Base-by-base conservation (phyloP, 2,888 invertebrate genomes). In the Macrosiphum euphorbiae region DNA sequence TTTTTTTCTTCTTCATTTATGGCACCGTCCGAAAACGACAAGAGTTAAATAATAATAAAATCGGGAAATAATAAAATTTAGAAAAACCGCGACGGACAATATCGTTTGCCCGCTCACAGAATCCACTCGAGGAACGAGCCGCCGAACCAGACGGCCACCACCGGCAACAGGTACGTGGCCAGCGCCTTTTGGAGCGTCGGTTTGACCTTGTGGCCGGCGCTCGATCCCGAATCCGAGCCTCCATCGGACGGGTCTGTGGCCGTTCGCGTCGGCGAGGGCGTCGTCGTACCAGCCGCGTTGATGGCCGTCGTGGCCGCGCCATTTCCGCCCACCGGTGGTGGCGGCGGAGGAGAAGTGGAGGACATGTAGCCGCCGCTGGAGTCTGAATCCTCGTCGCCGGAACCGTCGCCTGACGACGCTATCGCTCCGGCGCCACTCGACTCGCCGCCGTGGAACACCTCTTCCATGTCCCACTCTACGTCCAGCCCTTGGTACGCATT, bases 401-500 rank as follows among this genome's bases (percentile, higher is more conserved):
- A 89, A 41, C 92, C 92, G 84, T 89, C 94, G 28, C 92, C 94
- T 4, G 94, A 92, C 13, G 92, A 86, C 35, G 85, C 85, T 24
- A 92, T 92, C 50, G 88, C 78, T 11, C 95, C 95, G 50, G 92
- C 88, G 88, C 95, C 94, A 86, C 94, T 94, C 3, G 94, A 89
- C 58, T 92, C 94, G 50, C 90, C 91, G 5, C 90, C 92, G 20
- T 94, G 94, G 84, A 92, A 94, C 87, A 95, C 91, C 90, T 95
- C 97, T 35, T 94, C 97, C 95, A 96, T 96, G 95, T 97, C 97
- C 98, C 98, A 98, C 95, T 98, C 98, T 61, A 99, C 98, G 95
- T 99, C 98, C 95, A 98, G 97, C 0, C 99, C 99, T 95, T 98
- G 98, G 96, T 98, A 98, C 0, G 99, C 99, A 95, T 98, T 98